Conservation (phyloP, 2,113 vertebrate species). For the Toxotes jaculatrix region DNA sequence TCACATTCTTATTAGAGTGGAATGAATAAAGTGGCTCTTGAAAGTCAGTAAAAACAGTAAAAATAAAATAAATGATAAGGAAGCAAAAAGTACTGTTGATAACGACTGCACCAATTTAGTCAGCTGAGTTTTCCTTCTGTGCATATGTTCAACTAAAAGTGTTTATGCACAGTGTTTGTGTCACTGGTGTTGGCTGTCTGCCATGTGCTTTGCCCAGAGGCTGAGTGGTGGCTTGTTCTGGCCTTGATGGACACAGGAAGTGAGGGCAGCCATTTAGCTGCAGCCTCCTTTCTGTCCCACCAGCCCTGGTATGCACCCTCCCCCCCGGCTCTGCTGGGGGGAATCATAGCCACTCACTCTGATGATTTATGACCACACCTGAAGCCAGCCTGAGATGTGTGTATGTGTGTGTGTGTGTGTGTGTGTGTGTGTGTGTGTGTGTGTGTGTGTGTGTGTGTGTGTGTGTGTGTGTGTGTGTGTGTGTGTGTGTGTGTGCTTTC, state of each 20-base stretch:
- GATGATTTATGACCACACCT: slow-evolving; percentile 82
- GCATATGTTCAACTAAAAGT: not conserved
- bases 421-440: slow-evolving; percentile 22
- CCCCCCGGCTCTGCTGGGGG: slow-evolving; percentile 15
- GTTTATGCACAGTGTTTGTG: not conserved
- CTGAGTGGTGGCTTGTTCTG: slow-evolving; percentile 48
- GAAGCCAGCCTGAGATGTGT: slow-evolving; percentile 49
- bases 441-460: slow-evolving; percentile 11
- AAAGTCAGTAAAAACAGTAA: not conserved
- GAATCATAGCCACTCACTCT: slow-evolving; percentile 69
- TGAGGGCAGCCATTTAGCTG: slow-evolving; percentile 47
- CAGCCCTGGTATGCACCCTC: slow-evolving; percentile 9
- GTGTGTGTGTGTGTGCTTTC: slow-evolving; percentile 27
- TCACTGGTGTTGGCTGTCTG: not conserved
- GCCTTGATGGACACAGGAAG: slow-evolving; percentile 53
- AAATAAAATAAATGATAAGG: not conserved
- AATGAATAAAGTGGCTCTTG: not conserved
- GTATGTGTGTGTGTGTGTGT: slow-evolving; percentile 23
- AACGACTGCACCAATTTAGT: no score
- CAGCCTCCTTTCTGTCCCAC: slow-evolving; percentile 32
- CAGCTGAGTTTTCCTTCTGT: not conserved
- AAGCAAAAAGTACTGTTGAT: no score
- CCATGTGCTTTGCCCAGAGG: slow-evolving; percentile 23
- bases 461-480: slow-evolving; percentile 20
- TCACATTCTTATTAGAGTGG: not conserved